Base-by-base conservation (phyloP, 64 coral and sea anemone species). In the Cladopsammia gracilis region DNA sequence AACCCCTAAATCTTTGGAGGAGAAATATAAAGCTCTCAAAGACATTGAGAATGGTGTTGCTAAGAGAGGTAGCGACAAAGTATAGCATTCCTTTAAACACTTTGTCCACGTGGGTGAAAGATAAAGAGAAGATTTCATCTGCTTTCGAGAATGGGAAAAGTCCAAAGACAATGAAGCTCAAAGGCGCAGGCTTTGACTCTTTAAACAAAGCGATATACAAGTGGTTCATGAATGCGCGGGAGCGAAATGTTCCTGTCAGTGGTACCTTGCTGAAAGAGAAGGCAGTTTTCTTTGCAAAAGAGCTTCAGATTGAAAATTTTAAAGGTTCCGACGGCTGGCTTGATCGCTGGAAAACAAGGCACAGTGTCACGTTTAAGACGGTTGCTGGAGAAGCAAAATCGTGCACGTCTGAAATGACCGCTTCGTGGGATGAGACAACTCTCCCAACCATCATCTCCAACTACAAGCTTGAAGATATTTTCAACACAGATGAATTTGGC, bases 291-390 rank as follows among this genome's bases (percentile, higher is more conserved):
- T 92, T 64, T 85, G 90, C 79, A 58, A 58, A 64, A 64, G 68
- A 92, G 67, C 90, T 92, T 61, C 78, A 92, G 90, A 85, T 92
- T 83, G 78, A 83, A 72, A 48, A 91, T 85, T 92, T 92, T 66
- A 92, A 26, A 25, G 71, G 79, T 86, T 93, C 91, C 58, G 74
- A 93, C 4, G 59, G 91, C 44, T 93, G 91, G 91, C 64, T 93
- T 47, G 82, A 93, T 59, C 82, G 47, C 26, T 93, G 71, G 91
- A 93, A 87, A 82, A 93, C 24, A 70, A 80, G 71, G 70, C 71
- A 93, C 64, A 73, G 50, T 20, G 71, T 93, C 73, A 62, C 82
- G 56, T 93, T 93, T 78, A 93, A 93, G 51, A 84, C 48, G 73
- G 64, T 87, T 78, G 58, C 82, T 47, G 82, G 82, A 50, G 82